These are phyloP conservation scores for Cherax quadricarinatus DNA, from an alignment of 1,140 invertebrate species.

Conservation along the genomic window DNA sequence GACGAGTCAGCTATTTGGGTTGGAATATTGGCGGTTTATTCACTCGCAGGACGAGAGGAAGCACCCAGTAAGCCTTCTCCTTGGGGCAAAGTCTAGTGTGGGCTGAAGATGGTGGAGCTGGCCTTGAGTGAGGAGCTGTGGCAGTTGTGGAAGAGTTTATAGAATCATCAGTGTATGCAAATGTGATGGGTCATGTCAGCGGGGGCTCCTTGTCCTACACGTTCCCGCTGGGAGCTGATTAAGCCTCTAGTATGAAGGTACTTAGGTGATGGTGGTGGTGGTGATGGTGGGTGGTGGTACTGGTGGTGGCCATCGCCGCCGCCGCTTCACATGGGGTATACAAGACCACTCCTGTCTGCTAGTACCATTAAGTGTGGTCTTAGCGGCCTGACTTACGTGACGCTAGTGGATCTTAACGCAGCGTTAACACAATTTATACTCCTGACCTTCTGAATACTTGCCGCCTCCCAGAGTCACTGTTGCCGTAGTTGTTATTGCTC, in stretches of 20 bases:
- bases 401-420: neutral
- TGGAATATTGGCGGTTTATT: neutral
- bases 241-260: neutral
- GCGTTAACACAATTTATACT: neutral
- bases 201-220: constrained; percentile 55
- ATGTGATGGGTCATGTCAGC: constrained; percentile 1
- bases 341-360: neutral
- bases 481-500: neutral
- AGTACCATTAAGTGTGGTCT: neutral
- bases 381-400: neutral
- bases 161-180: constrained; percentile 60
- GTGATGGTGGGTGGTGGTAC: too few relatives aligned
- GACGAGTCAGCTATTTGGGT: neutral
- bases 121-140: neutral
- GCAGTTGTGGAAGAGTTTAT: constrained; percentile 13
- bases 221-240: constrained; percentile 22
- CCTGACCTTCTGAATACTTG: neutral
- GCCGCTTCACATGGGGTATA: neutral
- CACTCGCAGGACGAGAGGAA: too few relatives aligned
- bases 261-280: too few relatives aligned
- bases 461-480: neutral
- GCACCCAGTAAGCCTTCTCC: too few relatives aligned
- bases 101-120: neutral
- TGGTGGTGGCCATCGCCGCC: too few relatives aligned
- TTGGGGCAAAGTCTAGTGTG: too few relatives aligned